phyloP scores from a whole-genome alignment of 2,113 vertebrate genomes.

The Spea multiplicata region DNA sequence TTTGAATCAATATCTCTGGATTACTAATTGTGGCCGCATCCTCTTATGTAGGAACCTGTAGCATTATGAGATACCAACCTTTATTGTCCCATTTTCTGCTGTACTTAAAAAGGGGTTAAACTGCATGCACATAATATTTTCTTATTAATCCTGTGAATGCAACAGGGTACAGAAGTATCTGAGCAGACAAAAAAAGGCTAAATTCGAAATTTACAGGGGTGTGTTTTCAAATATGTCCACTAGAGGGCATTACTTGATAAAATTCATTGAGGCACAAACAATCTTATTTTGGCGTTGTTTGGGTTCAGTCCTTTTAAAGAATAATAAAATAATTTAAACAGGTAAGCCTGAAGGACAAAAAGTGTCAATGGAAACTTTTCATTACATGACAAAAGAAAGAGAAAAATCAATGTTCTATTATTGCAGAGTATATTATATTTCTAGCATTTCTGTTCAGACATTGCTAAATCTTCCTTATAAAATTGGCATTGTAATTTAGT shows the following conservation, averaged over 20 bases:
- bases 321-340: background rate
- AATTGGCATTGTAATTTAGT: background rate
- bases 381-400: background rate
- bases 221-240: background rate
- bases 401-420: background rate
- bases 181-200: no score
- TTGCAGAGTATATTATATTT: background rate
- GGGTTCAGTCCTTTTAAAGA: background rate
- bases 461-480: background rate
- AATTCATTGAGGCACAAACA: background rate
- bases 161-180: no score
- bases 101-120: no score
- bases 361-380: background rate
- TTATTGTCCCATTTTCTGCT: no score
- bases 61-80: no score
- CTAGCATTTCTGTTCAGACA: background rate
- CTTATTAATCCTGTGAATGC: no score
- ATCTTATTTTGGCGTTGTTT: background rate
- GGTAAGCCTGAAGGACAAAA: background rate
- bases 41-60: no score
- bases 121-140: no score
- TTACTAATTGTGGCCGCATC: no score
- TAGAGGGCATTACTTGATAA: slow-evolving; percentile 18
- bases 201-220: no score
- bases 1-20: no score